Conservation (phyloP, 2,113 vertebrate species). For the Neodontobutis hainanensis region DNA sequence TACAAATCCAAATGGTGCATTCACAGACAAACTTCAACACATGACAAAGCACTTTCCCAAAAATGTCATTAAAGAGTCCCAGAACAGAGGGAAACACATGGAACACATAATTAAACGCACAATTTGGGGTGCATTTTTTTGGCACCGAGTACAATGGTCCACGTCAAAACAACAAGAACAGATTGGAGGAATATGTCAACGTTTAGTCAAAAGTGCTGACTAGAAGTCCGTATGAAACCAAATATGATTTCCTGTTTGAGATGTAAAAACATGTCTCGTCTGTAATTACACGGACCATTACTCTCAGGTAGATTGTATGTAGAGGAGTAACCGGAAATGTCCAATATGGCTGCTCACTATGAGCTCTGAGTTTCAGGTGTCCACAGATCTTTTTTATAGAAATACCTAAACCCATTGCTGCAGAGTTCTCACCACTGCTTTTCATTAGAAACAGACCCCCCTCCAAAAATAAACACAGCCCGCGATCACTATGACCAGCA, state of each 20-base stretch:
- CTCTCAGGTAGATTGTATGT: neutral
- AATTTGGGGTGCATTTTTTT: constrained; percentile 5
- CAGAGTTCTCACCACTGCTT: constrained; percentile 22
- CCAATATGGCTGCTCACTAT: neutral
- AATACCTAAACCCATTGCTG: constrained; percentile 11
- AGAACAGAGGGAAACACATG: constrained; percentile 12
- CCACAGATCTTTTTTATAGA: constrained; percentile 16
- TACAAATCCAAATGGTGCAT: constrained; percentile 15
- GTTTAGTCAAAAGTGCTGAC: constrained; percentile 8
- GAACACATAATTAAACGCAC: constrained; percentile 2
- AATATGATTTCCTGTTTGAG: constrained; percentile 7
- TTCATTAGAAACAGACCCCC: constrained; percentile 34
- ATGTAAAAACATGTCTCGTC: neutral
- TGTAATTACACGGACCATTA: neutral
- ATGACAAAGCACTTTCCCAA: constrained; percentile 53
- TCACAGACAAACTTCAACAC: constrained; percentile 36
- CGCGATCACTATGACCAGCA: constrained; percentile 2
- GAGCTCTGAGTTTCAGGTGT: neutral
- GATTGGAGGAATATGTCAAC: neutral
- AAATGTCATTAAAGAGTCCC: constrained; percentile 32
- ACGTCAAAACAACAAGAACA: constrained; percentile 15
- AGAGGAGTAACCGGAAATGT: neutral
- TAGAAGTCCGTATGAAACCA: constrained; percentile 29
- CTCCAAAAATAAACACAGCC: constrained; percentile 33
- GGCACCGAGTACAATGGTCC: constrained; percentile 9